Evolutionary conservation across 2,888 invertebrate species (phyloP).

Genomic region (Pteria penguin): DNA sequence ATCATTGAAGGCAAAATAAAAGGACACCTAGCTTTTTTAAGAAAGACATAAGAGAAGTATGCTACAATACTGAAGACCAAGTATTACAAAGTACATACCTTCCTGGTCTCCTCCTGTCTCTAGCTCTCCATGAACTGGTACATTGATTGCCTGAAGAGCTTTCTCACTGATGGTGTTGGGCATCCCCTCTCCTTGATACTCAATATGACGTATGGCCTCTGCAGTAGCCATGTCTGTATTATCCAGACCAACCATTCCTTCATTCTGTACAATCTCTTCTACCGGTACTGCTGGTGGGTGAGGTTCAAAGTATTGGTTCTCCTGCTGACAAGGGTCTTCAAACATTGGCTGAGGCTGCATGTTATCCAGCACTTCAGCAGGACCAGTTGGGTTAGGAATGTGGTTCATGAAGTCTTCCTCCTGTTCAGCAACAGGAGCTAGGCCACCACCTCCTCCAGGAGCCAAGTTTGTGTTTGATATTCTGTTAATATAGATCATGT

Average conservation of each 20-base stretch:
- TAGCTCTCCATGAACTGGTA: slow-evolving; percentile 40
- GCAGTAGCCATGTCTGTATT: slow-evolving; percentile 57
- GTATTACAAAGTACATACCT: too few relatives aligned
- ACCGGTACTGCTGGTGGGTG: slow-evolving; percentile 18
- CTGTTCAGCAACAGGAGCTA: slow-evolving; percentile 54
- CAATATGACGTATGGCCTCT: slow-evolving; percentile 62
- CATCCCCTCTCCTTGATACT: slow-evolving; percentile 57
- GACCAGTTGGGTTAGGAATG: slow-evolving; percentile 5
- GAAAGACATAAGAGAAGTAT: too few relatives aligned
- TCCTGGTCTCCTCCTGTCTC: slow-evolving; percentile 24
- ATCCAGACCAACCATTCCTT: slow-evolving; percentile 45
- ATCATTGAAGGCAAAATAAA: too few relatives aligned
- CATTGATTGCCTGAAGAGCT: slow-evolving; percentile 26
- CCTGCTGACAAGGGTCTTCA: not conserved
- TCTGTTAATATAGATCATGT: too few relatives aligned
- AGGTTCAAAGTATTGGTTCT: slow-evolving; percentile 18
- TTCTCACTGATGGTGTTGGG: slow-evolving; percentile 46
- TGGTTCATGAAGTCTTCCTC: slow-evolving; percentile 41
- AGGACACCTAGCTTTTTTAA: not conserved
- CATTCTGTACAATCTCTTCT: slow-evolving; percentile 23
- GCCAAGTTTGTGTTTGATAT: slow-evolving; percentile 52
- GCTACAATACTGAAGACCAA: too few relatives aligned
- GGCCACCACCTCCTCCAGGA: slow-evolving; percentile 38
- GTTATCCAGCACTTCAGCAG: not conserved
- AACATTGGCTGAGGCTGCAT: slow-evolving; percentile 1